Evolutionary conservation across 2,113 vertebrate species (phyloP), one percentile per base, ranked within the genome.

Genomic region (Rhea americana): DNA sequence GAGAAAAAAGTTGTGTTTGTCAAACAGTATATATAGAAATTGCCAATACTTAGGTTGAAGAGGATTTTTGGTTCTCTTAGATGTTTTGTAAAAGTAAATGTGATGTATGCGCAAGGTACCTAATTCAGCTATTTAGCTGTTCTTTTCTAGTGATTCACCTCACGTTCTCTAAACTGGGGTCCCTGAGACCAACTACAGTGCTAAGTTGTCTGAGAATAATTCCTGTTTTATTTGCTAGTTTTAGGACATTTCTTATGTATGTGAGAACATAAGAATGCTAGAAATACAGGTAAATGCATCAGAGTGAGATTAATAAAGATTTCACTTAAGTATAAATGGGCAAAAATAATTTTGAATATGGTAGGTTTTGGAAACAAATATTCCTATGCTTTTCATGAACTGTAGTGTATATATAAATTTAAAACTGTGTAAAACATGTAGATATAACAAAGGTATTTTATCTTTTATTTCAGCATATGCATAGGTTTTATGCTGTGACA

Each of bases 181-280:
- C 28, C 76, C 19, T 13, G 24, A 85, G 71, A 51, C 58, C 28
- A 50, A 53, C 51, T 77, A 51, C 53, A 67, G 47, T 39, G 7
- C 9, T 17, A 32, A 5, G 0, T 30, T 43, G 5, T 58, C 24
- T 16, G 24, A 67, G 17, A 77, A 37, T 19, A 0, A 2, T 66
- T 13, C 1, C 1, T 58, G 22, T 37, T 79, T 47, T 41, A 6
- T 50, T 68, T 26, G 30, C 4, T 50, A 19, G 13, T 80, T 75
- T 68, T 80, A 70, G 30, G 15, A 30, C 16, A 18, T 5, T 68
- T 32, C 18, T 56, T 9, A 43, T 55, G 35, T 37, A 72, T 25
- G 8, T 74, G 20, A 6, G 62, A 43, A 13, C 43, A 21, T 39
- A n/a, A 80, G 48, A 4, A 19, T 56, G 18, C 35, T 79, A 39